These are phyloP conservation scores for Urosaurus nigricauda DNA, from an alignment of 2,797 vertebrate genomes.

Conservation along the genomic window DNA sequence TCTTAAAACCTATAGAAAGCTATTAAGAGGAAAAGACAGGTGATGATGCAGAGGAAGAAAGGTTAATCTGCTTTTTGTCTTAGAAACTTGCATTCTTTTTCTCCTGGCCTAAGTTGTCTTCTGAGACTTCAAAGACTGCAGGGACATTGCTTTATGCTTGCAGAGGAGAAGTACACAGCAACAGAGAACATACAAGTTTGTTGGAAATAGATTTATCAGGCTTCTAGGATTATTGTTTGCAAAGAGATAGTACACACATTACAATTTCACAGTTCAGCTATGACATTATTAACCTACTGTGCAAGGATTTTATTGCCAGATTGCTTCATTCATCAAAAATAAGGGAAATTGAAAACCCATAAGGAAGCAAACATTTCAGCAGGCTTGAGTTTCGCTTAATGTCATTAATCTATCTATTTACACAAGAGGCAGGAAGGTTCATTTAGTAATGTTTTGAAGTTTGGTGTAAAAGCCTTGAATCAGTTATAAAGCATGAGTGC, in stretches of 20 bases:
- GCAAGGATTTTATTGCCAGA: constrained; percentile 83
- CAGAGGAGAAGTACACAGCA: constrained; percentile 67
- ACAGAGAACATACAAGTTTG: constrained; percentile 70
- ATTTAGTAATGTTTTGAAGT: constrained; percentile 71
- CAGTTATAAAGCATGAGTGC: constrained; percentile 65
- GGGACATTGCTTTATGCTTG: constrained; percentile 69
- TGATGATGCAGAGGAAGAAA: constrained; percentile 31
- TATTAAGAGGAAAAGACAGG: constrained; percentile 53
- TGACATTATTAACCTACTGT: constrained; percentile 86
- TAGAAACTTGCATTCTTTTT: constrained; percentile 49
- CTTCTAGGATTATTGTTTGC: constrained; percentile 85
- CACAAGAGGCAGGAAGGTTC: constrained; percentile 78
- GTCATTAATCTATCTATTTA: constrained; percentile 83
- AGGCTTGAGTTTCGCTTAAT: constrained; percentile 78
- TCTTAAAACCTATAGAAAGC: constrained; percentile 52
- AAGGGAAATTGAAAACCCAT: constrained; percentile 82
- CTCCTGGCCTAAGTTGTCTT: constrained; percentile 52
- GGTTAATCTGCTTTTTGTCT: constrained; percentile 44
- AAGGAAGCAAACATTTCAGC: constrained; percentile 84
- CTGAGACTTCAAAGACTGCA: constrained; percentile 64
- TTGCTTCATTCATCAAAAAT: constrained; percentile 86
- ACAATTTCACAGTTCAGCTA: constrained; percentile 83
- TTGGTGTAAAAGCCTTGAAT: constrained; percentile 69
- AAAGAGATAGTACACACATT: constrained; percentile 82
- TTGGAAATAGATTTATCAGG: constrained; percentile 83